Evolutionary conservation across 2,888 invertebrate species (phyloP).

Genomic region (Pseudoips prasinana): DNA sequence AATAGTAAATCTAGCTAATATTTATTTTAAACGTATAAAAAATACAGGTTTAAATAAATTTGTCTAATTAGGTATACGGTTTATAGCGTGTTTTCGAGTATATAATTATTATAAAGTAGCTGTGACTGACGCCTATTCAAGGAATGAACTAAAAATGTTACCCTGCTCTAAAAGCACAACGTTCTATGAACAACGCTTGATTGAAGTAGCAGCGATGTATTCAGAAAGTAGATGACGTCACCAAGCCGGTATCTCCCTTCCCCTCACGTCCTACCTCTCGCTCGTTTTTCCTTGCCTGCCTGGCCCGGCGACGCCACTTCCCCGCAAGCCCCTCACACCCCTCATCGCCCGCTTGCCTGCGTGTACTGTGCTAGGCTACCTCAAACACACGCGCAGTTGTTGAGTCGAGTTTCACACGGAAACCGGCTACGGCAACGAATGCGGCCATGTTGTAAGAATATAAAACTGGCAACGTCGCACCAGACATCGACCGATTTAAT

Average conservation of each 20-base stretch:
- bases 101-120: too few species aligned
- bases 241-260: constrained; percentile 59
- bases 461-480: constrained; percentile 79
- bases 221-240: constrained; percentile 78
- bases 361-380: constrained; percentile 38
- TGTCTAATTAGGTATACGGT: too few species aligned
- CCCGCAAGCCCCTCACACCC: constrained; percentile 28
- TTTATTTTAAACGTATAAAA: too few species aligned
- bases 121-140: too few species aligned
- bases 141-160: too few species aligned
- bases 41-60: too few species aligned
- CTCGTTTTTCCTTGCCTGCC: constrained; percentile 40
- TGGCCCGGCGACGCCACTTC: constrained; percentile 19
- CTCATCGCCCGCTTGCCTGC: constrained; percentile 27
- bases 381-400: constrained; percentile 68
- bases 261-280: constrained; percentile 42
- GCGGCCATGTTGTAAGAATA: constrained; percentile 77
- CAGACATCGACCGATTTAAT: constrained; percentile 80
- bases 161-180: constrained; percentile 9
- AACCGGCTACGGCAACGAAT: constrained; percentile 71
- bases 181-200: constrained; percentile 22
- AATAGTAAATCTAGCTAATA: too few species aligned
- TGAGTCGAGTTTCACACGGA: constrained; percentile 79
- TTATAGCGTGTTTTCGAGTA: too few species aligned
- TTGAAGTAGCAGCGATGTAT: constrained; percentile 39